Conservation (phyloP, 30 jellyfish, hydroid and myxozoan genomes). For the Cassiopea xamachana region DNA sequence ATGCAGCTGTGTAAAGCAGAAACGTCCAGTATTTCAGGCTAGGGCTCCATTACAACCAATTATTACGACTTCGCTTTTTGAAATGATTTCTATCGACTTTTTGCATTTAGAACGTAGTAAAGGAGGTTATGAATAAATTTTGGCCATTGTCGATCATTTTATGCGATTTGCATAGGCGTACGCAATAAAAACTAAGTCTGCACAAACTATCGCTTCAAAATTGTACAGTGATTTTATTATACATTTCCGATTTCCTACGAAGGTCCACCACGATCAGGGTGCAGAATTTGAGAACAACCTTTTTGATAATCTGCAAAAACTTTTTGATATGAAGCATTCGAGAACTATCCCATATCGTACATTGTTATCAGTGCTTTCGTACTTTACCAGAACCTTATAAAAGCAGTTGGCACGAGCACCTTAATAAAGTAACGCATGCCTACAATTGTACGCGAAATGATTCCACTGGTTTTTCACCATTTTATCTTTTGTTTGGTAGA, state of each 20-base stretch:
- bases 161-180: slow-evolving; percentile 59
- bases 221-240: slow-evolving; percentile 29
- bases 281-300: slow-evolving; percentile 55
- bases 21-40: slow-evolving; percentile 11
- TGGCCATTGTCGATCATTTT: slow-evolving; percentile 60
- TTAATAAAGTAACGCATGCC: slow-evolving; percentile 53
- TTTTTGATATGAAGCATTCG: slow-evolving; percentile 24
- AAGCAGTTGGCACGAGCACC: slow-evolving; percentile 60
- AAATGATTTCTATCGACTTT: slow-evolving; percentile 37
- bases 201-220: slow-evolving; percentile 45
- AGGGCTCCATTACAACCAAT: slow-evolving; percentile 32
- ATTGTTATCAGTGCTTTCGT: slow-evolving; percentile 40
- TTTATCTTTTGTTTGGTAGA: slow-evolving; percentile 20
- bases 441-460: slow-evolving; percentile 54
- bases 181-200: slow-evolving; percentile 46
- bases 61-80: slow-evolving; percentile 32
- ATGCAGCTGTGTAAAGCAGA: slow-evolving; percentile 32
- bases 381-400: slow-evolving; percentile 49
- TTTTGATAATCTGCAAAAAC: slow-evolving; percentile 34
- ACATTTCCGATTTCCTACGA: slow-evolving; percentile 45
- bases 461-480: slow-evolving; percentile 13
- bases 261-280: slow-evolving; percentile 69
- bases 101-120: slow-evolving; percentile 50
- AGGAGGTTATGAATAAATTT: slow-evolving; percentile 63
- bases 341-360: slow-evolving; percentile 67